phyloP scores from a whole-genome alignment of 2,888 invertebrate species.

The Cotesia congregata region DNA sequence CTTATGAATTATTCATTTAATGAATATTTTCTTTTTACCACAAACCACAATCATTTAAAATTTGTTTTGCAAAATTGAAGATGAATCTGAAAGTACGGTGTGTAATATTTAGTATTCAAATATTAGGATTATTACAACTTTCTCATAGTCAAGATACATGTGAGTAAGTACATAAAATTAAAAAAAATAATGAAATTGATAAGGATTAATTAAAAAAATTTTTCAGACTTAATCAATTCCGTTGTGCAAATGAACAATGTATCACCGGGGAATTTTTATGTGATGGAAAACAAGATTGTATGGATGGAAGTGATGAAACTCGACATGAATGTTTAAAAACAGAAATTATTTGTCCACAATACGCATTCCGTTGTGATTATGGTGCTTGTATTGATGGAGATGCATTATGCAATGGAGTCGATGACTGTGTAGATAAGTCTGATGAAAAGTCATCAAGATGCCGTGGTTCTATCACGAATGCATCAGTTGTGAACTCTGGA shows the following conservation, averaged over 20 bases:
- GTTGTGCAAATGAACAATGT: conserved; percentile 68
- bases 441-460: conserved; percentile 69
- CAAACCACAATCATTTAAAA: conserved; percentile 5
- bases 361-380: conserved; percentile 75
- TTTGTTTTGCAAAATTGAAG: conserved; percentile 3
- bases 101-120: not conserved
- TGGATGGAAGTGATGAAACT: conserved; percentile 71
- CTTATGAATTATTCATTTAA: conserved; percentile 11
- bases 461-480: conserved; percentile 12
- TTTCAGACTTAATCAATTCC: conserved; percentile 49
- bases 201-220: not conserved
- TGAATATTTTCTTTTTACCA: conserved; percentile 24
- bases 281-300: conserved; percentile 70
- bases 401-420: conserved; percentile 72
- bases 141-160: not conserved
- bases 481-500: conserved; percentile 18
- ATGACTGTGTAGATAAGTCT: conserved; percentile 72
- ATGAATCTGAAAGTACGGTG: not conserved
- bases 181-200: not conserved
- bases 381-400: conserved; percentile 76
- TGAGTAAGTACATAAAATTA: not conserved
- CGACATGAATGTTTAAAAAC: conserved; percentile 53
- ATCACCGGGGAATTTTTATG: conserved; percentile 67
- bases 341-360: conserved; percentile 70
- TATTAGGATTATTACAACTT: not conserved